Conservation (phyloP, 2,797 vertebrate species). For the Characodon lateralis region DNA sequence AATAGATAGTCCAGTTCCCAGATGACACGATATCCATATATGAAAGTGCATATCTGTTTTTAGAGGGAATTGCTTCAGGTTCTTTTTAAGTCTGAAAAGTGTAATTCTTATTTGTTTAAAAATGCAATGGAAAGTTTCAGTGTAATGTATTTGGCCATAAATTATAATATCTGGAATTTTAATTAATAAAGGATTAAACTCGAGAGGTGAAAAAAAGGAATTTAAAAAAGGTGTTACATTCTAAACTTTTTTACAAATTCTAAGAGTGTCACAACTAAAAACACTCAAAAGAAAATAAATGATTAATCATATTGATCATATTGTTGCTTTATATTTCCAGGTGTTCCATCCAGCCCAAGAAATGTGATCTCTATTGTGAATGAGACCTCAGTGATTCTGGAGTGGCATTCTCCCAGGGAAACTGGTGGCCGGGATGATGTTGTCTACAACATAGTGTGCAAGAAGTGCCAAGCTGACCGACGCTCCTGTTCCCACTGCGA, state of each 20-base stretch:
- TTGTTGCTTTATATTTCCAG: slow-evolving; percentile 65
- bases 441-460: slow-evolving; percentile 98
- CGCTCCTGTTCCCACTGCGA: slow-evolving; percentile 95
- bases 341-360: slow-evolving; percentile 93
- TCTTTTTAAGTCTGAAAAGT: too few species aligned
- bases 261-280: neutral
- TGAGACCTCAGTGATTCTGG: slow-evolving; percentile 95
- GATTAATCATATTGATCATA: neutral
- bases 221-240: too few species aligned
- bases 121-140: too few species aligned
- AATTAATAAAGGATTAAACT: neutral
- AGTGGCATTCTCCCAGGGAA: slow-evolving; percentile 95
- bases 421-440: slow-evolving; percentile 92
- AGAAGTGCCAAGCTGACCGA: slow-evolving; percentile 91
- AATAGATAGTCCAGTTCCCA: neutral
- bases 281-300: neutral
- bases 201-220: neutral
- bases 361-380: slow-evolving; percentile 98
- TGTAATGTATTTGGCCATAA: too few species aligned
- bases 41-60: neutral
- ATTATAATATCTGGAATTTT: too few species aligned
- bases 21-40: neutral
- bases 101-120: too few species aligned
- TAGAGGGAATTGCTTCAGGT: neutral
- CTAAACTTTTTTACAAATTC: too few species aligned